Evolutionary conservation across 2,888 invertebrate species (phyloP), one percentile per base, ranked within the genome.

Genomic region (Strigamia maritima): DNA sequence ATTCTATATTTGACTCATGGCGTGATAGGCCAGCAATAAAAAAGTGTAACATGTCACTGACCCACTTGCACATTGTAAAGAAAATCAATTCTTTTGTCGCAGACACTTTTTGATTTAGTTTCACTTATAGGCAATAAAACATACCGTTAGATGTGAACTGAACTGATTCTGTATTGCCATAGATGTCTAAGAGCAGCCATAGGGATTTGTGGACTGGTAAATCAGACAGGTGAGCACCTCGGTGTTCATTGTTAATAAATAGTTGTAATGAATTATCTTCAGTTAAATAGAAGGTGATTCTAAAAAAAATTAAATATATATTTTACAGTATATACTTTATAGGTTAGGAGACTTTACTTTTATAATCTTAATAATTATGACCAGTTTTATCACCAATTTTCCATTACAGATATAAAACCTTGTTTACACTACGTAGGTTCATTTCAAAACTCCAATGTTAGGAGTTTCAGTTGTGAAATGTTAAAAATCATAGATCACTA

Each of bases 101-200:
- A 60, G n/a, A 60, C n/a, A 60, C 31, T n/a, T n/a, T 31, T 31
- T 31, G 31, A 6, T 31, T 31, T 31, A 6, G 60, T 22, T 16
- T 10, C 7, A 19, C 24, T 60, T 60, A 19, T 60, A 60, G 60
- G 22, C 8, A 19, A 60, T 22, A 16, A 14, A 78, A 79, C 79
- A 40, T 26, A 80, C 80, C 54, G 38, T 80, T 79, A 28, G 76
- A 79, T 60, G 77, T 40, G 24, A 79, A 44, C 75, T 80, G 77
- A 6, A 77, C 75, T 8, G 77, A 76, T 31, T 60, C 76, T 6
- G 79, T 77, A n/a, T 65, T 40, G 16, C 80, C 80, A 44, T 79
- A 80, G 74, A 80, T 76, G 54, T 80, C 80, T 12, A 80, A 44
- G 24, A 80, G n/a, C 14, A 80, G 38, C 80, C 80, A 80, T 16